Conservation (phyloP, 2,888 invertebrate species). For the Mechanitis messenoides region DNA sequence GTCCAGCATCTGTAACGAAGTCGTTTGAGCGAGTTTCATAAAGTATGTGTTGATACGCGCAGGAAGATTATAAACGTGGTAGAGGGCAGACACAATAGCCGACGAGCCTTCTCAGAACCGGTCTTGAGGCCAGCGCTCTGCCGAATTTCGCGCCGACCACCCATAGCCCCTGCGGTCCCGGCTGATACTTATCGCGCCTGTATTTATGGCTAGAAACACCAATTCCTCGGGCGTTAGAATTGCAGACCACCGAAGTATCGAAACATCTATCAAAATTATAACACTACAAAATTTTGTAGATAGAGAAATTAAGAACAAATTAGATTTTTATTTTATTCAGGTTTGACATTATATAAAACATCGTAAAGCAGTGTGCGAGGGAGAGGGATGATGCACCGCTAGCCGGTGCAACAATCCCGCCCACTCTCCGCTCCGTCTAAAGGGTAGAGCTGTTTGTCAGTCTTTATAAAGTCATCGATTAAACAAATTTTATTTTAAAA, state of each 20-base stretch:
- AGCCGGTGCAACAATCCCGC: conserved; percentile 51
- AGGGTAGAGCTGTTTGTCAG: conserved; percentile 31
- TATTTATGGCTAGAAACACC: conserved; percentile 69
- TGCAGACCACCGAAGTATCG: conserved; percentile 40
- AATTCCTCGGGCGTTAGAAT: conserved; percentile 47
- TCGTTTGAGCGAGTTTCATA: conserved; percentile 12
- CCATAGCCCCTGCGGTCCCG: conserved; percentile 51
- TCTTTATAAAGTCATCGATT: conserved; percentile 29
- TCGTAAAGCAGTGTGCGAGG: conserved; percentile 32
- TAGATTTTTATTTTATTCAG: not conserved
- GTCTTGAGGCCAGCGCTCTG: conserved; percentile 63
- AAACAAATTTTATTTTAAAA: not conserved
- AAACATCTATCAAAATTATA: conserved; percentile 6
- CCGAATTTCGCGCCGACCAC: conserved; percentile 75
- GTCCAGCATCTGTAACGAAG: conserved; percentile 8
- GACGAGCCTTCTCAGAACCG: conserved; percentile 69
- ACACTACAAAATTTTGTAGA: conserved; percentile 4
- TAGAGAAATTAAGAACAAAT: not conserved
- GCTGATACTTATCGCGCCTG: conserved; percentile 68
- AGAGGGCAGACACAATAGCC: conserved; percentile 68
- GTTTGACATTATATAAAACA: conserved; percentile 11
- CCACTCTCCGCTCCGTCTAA: conserved; percentile 42
- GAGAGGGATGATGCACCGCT: conserved; percentile 49
- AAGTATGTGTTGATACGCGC: conserved; percentile 25
- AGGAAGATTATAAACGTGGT: conserved; percentile 55